phyloP scores from a whole-genome alignment of 2,113 vertebrate species.

The Salvelinus sp. region DNA sequence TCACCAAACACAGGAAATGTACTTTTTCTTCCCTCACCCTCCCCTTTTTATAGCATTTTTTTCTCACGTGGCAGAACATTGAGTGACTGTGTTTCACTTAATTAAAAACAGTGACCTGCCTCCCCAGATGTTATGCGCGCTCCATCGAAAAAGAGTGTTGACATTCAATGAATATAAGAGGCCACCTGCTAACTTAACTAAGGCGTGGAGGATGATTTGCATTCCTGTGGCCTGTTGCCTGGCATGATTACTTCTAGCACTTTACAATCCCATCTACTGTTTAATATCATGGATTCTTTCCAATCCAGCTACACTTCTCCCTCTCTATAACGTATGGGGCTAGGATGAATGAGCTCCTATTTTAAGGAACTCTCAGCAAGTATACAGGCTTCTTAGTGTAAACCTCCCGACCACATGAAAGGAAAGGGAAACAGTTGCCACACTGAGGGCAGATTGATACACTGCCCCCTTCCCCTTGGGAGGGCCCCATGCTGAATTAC shows the following conservation, averaged over 20 bases:
- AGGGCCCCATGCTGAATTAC: conserved; percentile 42
- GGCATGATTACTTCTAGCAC: conserved; percentile 86
- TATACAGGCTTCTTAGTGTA: conserved; percentile 33
- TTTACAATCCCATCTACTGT: conserved; percentile 86
- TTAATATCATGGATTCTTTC: conserved; percentile 84
- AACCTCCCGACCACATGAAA: conserved; percentile 64
- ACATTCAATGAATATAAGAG: conserved; percentile 85
- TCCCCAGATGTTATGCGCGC: conserved; percentile 83
- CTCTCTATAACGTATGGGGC: conserved; percentile 66
- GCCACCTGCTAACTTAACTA: conserved; percentile 93
- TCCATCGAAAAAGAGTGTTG: conserved; percentile 81
- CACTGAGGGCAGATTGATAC: conserved; percentile 54
- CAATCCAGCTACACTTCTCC: conserved; percentile 78
- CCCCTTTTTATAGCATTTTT: conserved; percentile 62
- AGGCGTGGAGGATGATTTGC: conserved; percentile 85
- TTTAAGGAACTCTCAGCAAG: conserved; percentile 49
- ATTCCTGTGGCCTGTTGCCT: conserved; percentile 94
- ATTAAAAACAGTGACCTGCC: conserved; percentile 85
- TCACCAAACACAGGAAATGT: conserved; percentile 74
- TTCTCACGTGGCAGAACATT: conserved; percentile 74
- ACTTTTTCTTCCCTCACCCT: conserved; percentile 49
- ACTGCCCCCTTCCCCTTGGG: conserved; percentile 31
- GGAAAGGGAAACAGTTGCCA: conserved; percentile 55
- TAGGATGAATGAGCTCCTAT: conserved; percentile 80
- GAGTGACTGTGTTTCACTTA: conserved; percentile 82